Conservation (phyloP, 2,888 invertebrate genomes). For the Omphaloscelis lunosa region DNA sequence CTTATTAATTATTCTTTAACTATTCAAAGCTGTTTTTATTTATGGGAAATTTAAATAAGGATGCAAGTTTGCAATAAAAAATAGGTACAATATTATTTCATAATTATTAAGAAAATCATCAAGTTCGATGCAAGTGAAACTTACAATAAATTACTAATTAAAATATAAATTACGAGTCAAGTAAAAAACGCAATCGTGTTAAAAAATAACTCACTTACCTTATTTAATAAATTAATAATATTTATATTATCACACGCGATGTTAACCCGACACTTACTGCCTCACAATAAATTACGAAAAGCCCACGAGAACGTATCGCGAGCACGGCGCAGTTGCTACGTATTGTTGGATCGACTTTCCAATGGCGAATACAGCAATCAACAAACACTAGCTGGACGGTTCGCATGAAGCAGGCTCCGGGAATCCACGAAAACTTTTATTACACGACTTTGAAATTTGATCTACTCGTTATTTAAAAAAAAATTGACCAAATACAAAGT, state of each 20-base stretch:
- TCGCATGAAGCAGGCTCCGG: conserved; percentile 51
- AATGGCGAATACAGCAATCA: conserved; percentile 71
- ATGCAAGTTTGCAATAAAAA: neutral
- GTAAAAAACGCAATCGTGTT: neutral
- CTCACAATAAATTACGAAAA: conserved; percentile 31
- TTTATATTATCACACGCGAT: conserved; percentile 7
- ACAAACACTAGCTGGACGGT: conserved; percentile 46
- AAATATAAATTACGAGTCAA: neutral
- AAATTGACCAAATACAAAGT: conserved; percentile 6
- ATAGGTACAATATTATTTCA: neutral
- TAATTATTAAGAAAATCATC: neutral
- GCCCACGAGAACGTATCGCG: conserved; percentile 30
- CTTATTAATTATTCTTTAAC: neutral
- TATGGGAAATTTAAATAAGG: neutral
- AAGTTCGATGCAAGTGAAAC: neutral
- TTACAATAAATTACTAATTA: neutral
- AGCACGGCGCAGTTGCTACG: conserved; percentile 62
- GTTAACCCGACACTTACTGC: conserved; percentile 18
- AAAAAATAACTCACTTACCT: conserved; percentile 49
- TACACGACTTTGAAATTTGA: conserved; percentile 28
- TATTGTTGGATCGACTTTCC: conserved; percentile 72
- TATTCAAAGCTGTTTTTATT: neutral
- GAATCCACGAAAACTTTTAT: conserved; percentile 65
- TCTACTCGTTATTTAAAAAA: conserved; percentile 18
- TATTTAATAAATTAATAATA: conserved; percentile 12